Evolutionary conservation across 1,140 invertebrate genomes (phyloP).

Genomic region (Asobara japonica): DNA sequence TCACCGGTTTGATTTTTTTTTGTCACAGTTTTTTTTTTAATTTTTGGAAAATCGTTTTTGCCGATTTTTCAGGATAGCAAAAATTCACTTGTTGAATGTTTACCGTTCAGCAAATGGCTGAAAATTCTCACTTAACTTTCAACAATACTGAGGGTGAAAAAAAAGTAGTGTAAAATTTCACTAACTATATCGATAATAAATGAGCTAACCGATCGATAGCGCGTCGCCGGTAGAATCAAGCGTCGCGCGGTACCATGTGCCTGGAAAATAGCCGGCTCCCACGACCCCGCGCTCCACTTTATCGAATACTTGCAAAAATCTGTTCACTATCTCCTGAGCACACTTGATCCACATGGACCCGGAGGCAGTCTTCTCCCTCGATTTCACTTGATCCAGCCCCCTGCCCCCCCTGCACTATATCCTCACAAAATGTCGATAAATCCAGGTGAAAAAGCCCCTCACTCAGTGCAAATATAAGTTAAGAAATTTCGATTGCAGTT

Average conservation of each 20-base stretch:
- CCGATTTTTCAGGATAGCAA: too few relatives aligned
- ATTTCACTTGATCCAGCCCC: neutral
- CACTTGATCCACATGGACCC: neutral
- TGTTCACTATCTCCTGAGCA: neutral
- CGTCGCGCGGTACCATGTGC: slow-evolving; percentile 32
- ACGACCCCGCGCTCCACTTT: slow-evolving; percentile 37
- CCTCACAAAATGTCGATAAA: too few relatives aligned
- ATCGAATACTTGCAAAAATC: slow-evolving; percentile 38
- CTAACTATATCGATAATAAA: neutral
- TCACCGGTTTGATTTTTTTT: neutral
- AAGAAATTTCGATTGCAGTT: too few relatives aligned
- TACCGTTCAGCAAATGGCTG: too few relatives aligned
- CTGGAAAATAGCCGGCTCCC: slow-evolving; percentile 42
- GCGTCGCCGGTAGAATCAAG: slow-evolving; percentile 27
- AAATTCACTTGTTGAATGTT: too few relatives aligned
- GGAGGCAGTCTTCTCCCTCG: neutral
- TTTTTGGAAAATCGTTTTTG: too few relatives aligned
- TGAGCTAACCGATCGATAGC: slow-evolving; percentile 23
- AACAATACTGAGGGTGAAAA: too few relatives aligned
- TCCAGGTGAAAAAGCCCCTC: neutral
- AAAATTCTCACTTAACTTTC: too few relatives aligned
- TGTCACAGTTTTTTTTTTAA: too few relatives aligned
- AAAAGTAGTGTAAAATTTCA: too few relatives aligned
- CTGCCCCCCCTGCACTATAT: neutral
- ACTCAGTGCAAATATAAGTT: neutral